Evolutionary conservation across 2,113 vertebrate species (phyloP).

Genomic region (Candoia aspera): DNA sequence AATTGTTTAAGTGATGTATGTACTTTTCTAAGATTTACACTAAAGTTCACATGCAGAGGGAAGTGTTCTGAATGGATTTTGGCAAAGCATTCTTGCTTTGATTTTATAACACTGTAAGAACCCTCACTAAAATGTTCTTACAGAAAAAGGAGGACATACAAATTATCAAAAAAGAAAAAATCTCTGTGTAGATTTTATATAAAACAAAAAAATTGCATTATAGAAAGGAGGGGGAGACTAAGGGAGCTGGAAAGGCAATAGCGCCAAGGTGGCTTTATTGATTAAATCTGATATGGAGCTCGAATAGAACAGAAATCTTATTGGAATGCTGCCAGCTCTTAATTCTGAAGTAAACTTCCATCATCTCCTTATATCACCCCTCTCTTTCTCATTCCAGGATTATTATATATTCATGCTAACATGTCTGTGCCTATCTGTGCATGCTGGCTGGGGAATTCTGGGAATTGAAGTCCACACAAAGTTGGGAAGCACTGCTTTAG

Average conservation of each 20-base stretch:
- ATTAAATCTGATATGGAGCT: background rate
- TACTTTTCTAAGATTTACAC: background rate
- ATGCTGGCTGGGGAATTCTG: background rate
- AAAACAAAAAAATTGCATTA: constrained; percentile 28
- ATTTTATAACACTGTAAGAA: background rate
- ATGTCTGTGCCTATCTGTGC: constrained; percentile 24
- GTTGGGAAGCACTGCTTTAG: background rate
- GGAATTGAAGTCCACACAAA: background rate
- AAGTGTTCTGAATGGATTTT: background rate
- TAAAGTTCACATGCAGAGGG: background rate
- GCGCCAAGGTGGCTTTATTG: background rate
- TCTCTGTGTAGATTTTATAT: background rate
- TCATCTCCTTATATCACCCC: background rate
- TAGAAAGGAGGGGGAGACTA: background rate
- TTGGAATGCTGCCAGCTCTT: background rate
- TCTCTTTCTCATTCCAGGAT: constrained; percentile 24
- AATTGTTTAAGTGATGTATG: background rate
- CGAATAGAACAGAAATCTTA: too few relatives aligned
- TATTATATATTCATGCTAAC: background rate
- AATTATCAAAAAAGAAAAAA: background rate
- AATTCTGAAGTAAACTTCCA: background rate
- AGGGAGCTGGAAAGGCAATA: background rate
- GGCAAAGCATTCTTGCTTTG: background rate
- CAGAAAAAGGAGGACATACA: background rate
- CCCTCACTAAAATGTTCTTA: background rate